phyloP scores from a whole-genome alignment of 2,888 invertebrate genomes.

The Melanotus villosus region DNA sequence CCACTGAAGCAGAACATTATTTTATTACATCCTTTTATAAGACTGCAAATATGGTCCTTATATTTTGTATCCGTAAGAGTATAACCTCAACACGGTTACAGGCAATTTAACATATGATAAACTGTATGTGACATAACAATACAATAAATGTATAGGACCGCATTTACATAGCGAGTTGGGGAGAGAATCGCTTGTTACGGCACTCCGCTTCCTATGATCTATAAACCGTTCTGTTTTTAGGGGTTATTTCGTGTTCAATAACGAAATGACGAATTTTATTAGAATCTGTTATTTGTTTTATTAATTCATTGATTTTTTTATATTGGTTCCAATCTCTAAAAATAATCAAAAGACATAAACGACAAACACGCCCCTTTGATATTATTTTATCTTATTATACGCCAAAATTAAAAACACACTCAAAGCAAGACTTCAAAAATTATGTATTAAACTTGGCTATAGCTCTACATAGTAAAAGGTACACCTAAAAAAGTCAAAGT shows the following conservation, averaged over 20 bases:
- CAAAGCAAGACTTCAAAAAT: too few relatives aligned
- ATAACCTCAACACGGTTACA: constrained; percentile 54
- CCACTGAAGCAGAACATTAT: constrained; percentile 60
- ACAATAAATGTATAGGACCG: constrained; percentile 48
- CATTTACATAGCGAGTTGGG: constrained; percentile 48
- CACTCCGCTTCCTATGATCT: constrained; percentile 39
- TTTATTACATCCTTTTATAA: constrained; percentile 58
- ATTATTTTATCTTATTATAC: too few relatives aligned
- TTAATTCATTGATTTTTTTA: constrained; percentile 38
- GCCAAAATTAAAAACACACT: too few relatives aligned
- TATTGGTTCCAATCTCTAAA: constrained; percentile 12
- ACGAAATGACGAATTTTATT: constrained; percentile 48
- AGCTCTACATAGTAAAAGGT: too few relatives aligned
- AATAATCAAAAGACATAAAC: background rate
- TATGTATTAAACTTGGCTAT: too few relatives aligned
- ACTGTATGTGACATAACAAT: constrained; percentile 58
- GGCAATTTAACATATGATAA: constrained; percentile 63
- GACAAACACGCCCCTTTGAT: too few relatives aligned
- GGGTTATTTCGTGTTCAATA: constrained; percentile 44
- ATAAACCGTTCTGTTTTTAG: constrained; percentile 43
- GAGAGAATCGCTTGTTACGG: constrained; percentile 46
- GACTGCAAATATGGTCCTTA: constrained; percentile 39
- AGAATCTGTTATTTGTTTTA: constrained; percentile 36
- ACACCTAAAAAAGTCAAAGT: too few relatives aligned
- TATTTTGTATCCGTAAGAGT: constrained; percentile 32